These are phyloP conservation scores for Tarsius wallacei DNA, from an alignment of 2,797 vertebrate genomes.

Conservation along the genomic window DNA sequence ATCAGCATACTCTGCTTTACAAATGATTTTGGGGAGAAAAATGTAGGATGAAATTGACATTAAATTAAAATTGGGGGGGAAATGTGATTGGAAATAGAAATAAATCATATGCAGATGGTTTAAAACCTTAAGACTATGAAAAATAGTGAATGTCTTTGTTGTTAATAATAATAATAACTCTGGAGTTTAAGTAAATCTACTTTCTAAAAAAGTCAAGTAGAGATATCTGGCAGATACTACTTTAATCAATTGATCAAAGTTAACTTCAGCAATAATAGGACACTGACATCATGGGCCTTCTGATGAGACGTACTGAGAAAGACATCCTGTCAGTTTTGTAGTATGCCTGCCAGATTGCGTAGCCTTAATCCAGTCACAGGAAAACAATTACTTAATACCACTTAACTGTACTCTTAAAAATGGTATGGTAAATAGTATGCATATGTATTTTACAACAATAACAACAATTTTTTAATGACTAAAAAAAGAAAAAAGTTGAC, in stretches of 20 bases:
- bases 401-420: not conserved
- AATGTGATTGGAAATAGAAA: not conserved
- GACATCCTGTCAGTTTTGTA: not conserved
- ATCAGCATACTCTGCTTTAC: not conserved
- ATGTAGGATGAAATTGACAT: not conserved
- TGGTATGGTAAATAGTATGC: not conserved
- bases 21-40: not conserved
- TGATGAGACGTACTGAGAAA: not conserved
- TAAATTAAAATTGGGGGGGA: not conserved
- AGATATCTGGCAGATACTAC: not conserved
- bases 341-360: not conserved
- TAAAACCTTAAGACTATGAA: not conserved
- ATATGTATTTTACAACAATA: not conserved
- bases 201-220: not conserved
- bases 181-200: not conserved
- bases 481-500: not conserved
- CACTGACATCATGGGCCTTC: no score
- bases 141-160: not conserved
- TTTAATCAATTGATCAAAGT: not conserved
- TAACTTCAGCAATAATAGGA: not conserved
- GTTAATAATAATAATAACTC: not conserved
- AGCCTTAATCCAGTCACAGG: not conserved
- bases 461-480: not conserved
- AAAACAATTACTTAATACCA: not conserved
- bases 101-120: not conserved